These are phyloP conservation scores for Seriola aureovittata DNA, from an alignment of 2,113 vertebrate species.

Conservation along the genomic window DNA sequence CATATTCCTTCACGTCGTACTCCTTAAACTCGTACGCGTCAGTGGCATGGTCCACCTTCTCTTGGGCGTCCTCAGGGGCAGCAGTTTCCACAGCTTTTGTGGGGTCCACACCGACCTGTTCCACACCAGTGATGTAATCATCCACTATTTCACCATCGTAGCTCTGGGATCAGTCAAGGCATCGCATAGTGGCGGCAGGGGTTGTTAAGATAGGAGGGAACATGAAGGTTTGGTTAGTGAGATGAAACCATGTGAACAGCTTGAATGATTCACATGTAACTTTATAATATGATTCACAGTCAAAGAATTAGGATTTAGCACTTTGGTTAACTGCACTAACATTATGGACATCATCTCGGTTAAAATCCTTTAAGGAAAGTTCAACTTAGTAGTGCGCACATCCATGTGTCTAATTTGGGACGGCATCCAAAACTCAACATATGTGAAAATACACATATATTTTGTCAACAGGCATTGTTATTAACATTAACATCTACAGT, in stretches of 20 bases:
- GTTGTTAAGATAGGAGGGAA: slow-evolving; percentile 24
- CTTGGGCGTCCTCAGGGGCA: slow-evolving; percentile 62
- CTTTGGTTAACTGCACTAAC: not conserved
- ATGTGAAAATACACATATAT: slow-evolving; percentile 25
- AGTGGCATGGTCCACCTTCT: slow-evolving; percentile 79
- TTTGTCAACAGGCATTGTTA: slow-evolving; percentile 9
- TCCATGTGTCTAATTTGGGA: slow-evolving; percentile 25
- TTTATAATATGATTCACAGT: slow-evolving; percentile 29
- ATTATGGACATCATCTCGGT: slow-evolving; percentile 25
- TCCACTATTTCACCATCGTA: slow-evolving; percentile 92
- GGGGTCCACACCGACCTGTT: slow-evolving; percentile 89
- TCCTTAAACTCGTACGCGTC: slow-evolving; percentile 90
- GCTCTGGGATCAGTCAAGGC: slow-evolving; percentile 77
- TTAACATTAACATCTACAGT: not conserved
- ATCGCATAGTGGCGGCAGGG: not conserved
- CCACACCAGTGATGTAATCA: slow-evolving; percentile 96
- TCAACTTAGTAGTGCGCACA: slow-evolving; percentile 21
- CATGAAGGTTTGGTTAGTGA: slow-evolving; percentile 57
- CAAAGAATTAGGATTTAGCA: slow-evolving; percentile 11
- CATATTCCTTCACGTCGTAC: slow-evolving; percentile 85
- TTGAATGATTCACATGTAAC: slow-evolving; percentile 42
- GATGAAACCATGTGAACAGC: slow-evolving; percentile 48
- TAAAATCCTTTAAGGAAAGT: slow-evolving; percentile 8
- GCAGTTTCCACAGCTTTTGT: slow-evolving; percentile 80
- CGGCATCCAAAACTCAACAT: slow-evolving; percentile 12